Percentiles rank a stretch among this genome's conserved stretches.
phyloP scores from a whole-genome alignment of 2,888 invertebrate species.

The Pristionchus japonicus region DNA sequence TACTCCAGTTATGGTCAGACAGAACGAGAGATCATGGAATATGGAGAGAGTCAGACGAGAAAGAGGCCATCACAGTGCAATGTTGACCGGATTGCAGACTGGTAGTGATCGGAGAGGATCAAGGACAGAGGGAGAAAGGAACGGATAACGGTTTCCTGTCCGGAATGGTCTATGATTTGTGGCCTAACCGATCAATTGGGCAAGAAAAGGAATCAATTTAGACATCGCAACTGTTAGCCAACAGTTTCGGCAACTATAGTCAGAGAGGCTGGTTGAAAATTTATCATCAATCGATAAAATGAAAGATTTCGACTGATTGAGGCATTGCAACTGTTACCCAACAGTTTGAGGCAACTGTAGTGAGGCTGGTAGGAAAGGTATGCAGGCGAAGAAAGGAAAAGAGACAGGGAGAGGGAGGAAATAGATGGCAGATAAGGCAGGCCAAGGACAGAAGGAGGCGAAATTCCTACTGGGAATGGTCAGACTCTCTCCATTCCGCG shows the following conservation, averaged over 20 bases:
- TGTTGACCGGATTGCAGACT: constrained; percentile 36
- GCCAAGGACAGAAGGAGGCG: background rate
- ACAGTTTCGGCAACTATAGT: no score
- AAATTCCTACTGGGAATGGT: background rate
- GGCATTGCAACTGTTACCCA: no score
- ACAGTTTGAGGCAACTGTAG: background rate
- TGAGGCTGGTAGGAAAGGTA: constrained; percentile 1
- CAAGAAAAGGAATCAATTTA: no score
- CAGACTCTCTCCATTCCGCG: background rate
- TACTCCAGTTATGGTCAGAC: no score
- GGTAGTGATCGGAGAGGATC: constrained; percentile 19
- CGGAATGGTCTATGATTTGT: background rate
- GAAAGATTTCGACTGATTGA: no score
- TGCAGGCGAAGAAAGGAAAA: background rate
- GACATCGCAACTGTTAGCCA: no score
- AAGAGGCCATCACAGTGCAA: no score
- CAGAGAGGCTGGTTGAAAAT: no score
- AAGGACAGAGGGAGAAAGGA: background rate
- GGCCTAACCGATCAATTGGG: no score
- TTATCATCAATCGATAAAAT: no score
- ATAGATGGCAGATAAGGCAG: constrained; percentile 25
- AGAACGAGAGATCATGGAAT: no score
- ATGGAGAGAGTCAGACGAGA: no score
- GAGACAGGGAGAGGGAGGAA: background rate
- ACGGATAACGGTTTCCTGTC: background rate